Base-by-base conservation (phyloP, 1,140 invertebrate species). In the Drosophila navojoa region DNA sequence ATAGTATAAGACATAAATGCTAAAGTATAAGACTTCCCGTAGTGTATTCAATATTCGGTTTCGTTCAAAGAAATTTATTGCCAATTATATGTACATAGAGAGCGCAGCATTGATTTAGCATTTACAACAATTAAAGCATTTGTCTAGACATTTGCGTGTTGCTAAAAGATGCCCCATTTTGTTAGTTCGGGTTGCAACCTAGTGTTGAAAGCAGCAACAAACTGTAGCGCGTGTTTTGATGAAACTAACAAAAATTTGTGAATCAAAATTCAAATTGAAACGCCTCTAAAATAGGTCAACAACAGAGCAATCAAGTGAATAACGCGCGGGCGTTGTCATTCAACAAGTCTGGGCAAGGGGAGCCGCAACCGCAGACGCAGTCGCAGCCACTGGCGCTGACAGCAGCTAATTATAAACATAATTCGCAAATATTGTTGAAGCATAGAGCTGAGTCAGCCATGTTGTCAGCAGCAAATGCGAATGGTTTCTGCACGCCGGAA, bases 131-230 rank as follows among this genome's bases (percentile, higher is more conserved):
- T 29, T 57, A 49, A 66, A 72, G 57, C 69, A 53, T 71, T 76
- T 64, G 59, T 76, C 35, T 62, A 25, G 54, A 52, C 45, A 53
- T 66, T 58, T 67, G 52, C 40, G 54, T 54, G 32, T 68, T 64
- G 82, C 59, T 81, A 71, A 89, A 66, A 61, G 79, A 82, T 81
- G 70, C 50, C 57, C 35, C 49, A 49, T 59, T 69, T 44, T 25
- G 53, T 16, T 82, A 86, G 82, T 87, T 89, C 72, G 53, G 59
- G 69, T 74, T 82, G 82, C 76, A 89, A 69, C 72, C 72, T 29
- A 52, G 32, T 69, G 84, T 82, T 87, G 84, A 89, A 49, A 79
- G 82, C 84, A 74, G 69, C 76, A 73, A 71, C 57, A 61, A 69
- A 57, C 63, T 72, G 47, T 16, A 59, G 66, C 45, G 70, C 60